These are phyloP conservation scores for Psittacula derbiana DNA, from an alignment of 2,797 vertebrate genomes.

Conservation along the genomic window DNA sequence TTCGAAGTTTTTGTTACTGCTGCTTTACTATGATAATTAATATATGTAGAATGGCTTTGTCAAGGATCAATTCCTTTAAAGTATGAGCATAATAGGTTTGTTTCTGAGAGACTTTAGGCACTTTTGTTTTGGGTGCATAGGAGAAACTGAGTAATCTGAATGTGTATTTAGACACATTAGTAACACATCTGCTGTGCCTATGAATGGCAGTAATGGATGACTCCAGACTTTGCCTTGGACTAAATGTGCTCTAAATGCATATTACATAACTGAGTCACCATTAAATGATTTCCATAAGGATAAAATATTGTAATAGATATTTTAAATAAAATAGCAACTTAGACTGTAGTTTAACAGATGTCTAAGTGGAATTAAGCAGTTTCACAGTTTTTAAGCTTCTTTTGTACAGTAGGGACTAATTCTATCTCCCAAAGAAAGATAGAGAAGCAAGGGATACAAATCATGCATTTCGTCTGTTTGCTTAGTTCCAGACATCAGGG, in stretches of 20 bases:
- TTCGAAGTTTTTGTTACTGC: not conserved
- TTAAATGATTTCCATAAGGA: not conserved
- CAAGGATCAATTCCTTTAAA: not conserved
- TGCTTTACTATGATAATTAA: not conserved
- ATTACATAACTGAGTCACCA: not conserved
- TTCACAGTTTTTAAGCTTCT: not conserved
- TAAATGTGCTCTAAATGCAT: not conserved
- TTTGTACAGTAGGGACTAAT: not conserved
- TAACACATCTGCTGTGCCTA: not conserved
- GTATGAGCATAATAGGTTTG: not conserved
- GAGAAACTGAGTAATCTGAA: not conserved
- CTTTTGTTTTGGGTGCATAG: not conserved
- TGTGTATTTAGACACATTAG: not conserved
- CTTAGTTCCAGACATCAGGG: not conserved
- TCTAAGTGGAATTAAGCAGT: not conserved
- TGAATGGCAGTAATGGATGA: not conserved
- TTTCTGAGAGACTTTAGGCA: not conserved
- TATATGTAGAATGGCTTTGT: not conserved
- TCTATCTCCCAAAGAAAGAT: not conserved
- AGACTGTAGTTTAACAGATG: not conserved
- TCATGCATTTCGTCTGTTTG: not conserved
- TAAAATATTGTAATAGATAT: not conserved
- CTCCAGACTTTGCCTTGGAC: not conserved
- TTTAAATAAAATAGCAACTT: not conserved
- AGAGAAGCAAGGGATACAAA: not conserved